Conservation (phyloP, 2,113 vertebrate genomes). For the Anguilla japonica region DNA sequence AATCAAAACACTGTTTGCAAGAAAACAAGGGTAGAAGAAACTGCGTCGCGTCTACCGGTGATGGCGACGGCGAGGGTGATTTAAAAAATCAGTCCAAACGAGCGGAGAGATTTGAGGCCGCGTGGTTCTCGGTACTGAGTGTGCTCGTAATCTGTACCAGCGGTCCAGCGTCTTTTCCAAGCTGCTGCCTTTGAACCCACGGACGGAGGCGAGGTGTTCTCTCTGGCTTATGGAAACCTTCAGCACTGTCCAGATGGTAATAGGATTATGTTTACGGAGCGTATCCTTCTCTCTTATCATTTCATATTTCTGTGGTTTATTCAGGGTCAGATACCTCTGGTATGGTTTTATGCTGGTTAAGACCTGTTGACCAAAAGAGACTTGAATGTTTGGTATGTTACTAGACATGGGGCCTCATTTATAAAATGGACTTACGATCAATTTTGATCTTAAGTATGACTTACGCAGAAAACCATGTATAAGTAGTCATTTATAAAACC, state of each 20-base stretch:
- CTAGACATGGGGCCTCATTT: background rate
- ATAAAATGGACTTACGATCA: no score
- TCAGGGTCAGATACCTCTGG: background rate
- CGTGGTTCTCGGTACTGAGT: conserved; percentile 40
- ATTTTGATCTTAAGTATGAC: no score
- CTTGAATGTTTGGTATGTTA: background rate
- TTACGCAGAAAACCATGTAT: no score
- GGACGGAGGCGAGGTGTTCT: conserved; percentile 46
- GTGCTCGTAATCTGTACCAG: conserved; percentile 57
- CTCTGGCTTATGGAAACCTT: conserved; percentile 45
- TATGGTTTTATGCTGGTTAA: background rate
- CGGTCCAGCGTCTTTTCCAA: conserved; percentile 51
- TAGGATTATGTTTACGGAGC: background rate
- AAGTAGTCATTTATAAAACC: no score
- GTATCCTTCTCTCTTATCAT: background rate
- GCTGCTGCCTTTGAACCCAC: conserved; percentile 61
- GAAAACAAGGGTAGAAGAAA: conserved; percentile 51
- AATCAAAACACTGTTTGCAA: conserved; percentile 51
- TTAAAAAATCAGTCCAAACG: conserved; percentile 44
- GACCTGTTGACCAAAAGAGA: background rate
- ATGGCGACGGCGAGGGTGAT: background rate
- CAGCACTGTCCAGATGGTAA: conserved; percentile 28
- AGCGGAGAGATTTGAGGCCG: conserved; percentile 56
- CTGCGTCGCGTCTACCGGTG: background rate
- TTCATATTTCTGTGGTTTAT: background rate